Base-by-base conservation (phyloP, 2,888 invertebrate genomes). In the Spodoptera picta region DNA sequence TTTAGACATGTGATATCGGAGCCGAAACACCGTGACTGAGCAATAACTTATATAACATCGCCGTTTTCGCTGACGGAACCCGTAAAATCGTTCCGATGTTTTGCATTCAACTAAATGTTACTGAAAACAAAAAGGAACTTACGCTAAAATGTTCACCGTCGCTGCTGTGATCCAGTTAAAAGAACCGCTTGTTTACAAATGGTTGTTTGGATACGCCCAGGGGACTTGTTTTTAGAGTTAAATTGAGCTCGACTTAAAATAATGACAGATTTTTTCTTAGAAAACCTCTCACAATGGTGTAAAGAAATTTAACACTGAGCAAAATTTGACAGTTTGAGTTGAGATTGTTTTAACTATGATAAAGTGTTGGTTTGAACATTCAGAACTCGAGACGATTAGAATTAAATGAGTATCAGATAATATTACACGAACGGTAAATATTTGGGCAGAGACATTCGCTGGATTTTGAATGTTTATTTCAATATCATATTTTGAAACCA, bases 191-290 rank as follows among this genome's bases (percentile, higher is more conserved):
- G 77, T 81, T 82, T 80, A 79, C 75, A 82, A 82, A 81, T 77
- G 72, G 71, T 77, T 81, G 81, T 84, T 77, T 68, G 73, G 78
- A 75, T 76, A 77, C 79, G 71, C 80, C 78, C 79, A 73, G 48
- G 61, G 76, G 81, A 78, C 78, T 81, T 82, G 77, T 81, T 80
- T 73, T 78, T 64, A 78, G 73, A 73, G 72, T 80, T 81, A 80
- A 81, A 84, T 80, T 80, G 78, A 77, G 73, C 77, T 69, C 59
- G 65, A 76, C 66, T 81, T 80, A 79, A 83, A 83, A 79, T 84
- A 81, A 83, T 79, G 77, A 73, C 69, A 62, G 64, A 67, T 61
- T 83, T 81, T 79, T 73, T 52, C 71, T 67, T 60, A 77, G 65
- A 72, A 77, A 79, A 75, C 68, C 64, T 69, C 53, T 69, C 60